phyloP scores from a whole-genome alignment of 1,140 invertebrate species.

The Drosophila teissieri region DNA sequence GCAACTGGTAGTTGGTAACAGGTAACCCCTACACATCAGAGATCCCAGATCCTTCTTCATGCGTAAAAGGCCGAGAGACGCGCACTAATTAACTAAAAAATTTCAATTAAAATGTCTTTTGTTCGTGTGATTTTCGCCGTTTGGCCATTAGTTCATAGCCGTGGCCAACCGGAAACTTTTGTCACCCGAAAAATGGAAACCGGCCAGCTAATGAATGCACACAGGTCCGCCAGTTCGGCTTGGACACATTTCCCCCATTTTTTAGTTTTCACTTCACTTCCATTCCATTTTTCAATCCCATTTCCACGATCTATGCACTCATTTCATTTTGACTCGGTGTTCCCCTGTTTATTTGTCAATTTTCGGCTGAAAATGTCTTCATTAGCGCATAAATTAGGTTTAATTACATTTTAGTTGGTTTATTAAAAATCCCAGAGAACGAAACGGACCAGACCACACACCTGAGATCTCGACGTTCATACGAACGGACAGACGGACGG shows the following conservation, averaged over 20 bases:
- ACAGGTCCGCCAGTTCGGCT: conserved; percentile 22
- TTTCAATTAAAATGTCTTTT: conserved; percentile 83
- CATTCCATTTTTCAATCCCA: conserved; percentile 13
- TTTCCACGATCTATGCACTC: conserved; percentile 23
- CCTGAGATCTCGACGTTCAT: too few species aligned
- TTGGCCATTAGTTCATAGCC: conserved; percentile 68
- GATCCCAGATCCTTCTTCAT: conserved; percentile 33
- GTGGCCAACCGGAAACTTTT: conserved; percentile 81
- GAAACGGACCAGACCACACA: too few species aligned
- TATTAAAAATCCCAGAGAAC: conserved; percentile 66
- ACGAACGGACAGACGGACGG: too few species aligned
- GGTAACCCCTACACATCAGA: neutral
- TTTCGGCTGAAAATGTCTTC: conserved; percentile 75
- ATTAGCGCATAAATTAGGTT: conserved; percentile 81
- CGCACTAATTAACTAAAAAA: conserved; percentile 81
- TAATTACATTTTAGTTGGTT: conserved; percentile 83
- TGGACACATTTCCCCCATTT: conserved; percentile 25
- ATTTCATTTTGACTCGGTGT: conserved; percentile 37
- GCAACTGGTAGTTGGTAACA: conserved; percentile 3
- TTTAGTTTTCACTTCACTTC: conserved; percentile 20
- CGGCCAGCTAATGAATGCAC: conserved; percentile 70
- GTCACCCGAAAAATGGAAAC: conserved; percentile 62
- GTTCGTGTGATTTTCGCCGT: conserved; percentile 71
- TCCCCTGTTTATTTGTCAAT: conserved; percentile 73
- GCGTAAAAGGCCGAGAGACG: conserved; percentile 57